Evolutionary conservation across 2,113 vertebrate species (phyloP).

Genomic region (Eonycteris spelaea): DNA sequence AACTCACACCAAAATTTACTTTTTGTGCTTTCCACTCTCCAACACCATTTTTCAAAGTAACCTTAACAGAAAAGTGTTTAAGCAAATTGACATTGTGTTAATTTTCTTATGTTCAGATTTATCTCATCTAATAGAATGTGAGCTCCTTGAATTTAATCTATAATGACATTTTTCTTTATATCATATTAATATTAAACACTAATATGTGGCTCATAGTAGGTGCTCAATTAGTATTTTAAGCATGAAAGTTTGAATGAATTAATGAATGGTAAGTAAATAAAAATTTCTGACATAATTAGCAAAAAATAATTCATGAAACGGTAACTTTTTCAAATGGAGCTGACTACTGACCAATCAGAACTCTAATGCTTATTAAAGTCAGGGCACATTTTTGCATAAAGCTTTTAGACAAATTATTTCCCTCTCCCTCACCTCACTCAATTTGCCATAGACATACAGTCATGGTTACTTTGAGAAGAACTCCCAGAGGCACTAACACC

Average conservation of each 20-base stretch:
- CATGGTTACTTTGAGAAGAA: constrained; percentile 35
- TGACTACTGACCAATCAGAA: not conserved
- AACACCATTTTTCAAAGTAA: not conserved
- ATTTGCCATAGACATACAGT: constrained; percentile 16
- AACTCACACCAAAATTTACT: not conserved
- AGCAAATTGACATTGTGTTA: not conserved
- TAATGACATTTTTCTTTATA: constrained; percentile 9
- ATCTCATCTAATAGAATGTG: not conserved
- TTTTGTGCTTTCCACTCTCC: not conserved
- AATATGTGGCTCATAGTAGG: not conserved
- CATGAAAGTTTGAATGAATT: not conserved
- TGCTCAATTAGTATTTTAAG: not conserved
- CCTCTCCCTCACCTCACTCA: not conserved
- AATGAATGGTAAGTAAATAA: not conserved
- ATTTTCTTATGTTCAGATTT: not conserved
- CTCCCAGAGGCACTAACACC: not conserved
- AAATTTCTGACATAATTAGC: not conserved
- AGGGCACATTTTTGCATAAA: not conserved
- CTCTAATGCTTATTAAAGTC: not conserved
- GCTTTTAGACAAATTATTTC: not conserved
- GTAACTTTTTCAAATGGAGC: not conserved
- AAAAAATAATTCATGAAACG: not conserved
- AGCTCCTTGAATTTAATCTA: not conserved
- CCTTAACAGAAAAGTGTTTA: not conserved
- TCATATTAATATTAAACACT: not conserved